Evolutionary conservation across 2,113 vertebrate species (phyloP), one percentile per base, ranked within the genome.

Genomic region (Chaetorhynchus papuensis): DNA sequence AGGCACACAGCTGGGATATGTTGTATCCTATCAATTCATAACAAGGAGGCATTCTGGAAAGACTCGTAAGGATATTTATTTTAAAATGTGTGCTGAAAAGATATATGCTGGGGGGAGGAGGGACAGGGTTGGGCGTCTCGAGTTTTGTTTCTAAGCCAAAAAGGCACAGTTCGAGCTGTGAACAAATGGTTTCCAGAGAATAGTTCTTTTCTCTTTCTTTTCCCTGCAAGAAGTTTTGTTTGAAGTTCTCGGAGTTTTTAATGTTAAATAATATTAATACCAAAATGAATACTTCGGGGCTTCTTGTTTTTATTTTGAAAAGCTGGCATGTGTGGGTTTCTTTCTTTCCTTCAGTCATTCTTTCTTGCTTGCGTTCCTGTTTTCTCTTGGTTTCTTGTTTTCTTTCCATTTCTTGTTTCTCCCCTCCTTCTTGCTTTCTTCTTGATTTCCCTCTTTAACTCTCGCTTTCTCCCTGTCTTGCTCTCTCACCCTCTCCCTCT

Each of bases 101-200:
- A 91, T 89, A 44, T 84, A 74, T 78, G 76, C 54, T 30, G 57
- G 45, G 44, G 41, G 86, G 44, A 44, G 47, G 42, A 53, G 76
- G 52, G 37, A 61, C 64, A 78, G 87, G 47, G 5, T 6, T 81
- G 72, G 83, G 76, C 13, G 21, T 53, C 89, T 68, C 37, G 31
- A 71, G 44, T 78, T 94, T 71, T 94, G 91, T 91, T 87, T 89
- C 72, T 31, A 72, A 75, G 91, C 91, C 94, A 93, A 93, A 94
- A 91, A 61, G 49, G 65, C 87, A 86, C 66, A 92, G 75, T 61
- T 87, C 28, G 56, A 92, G 68, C 90, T 87, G 94, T 83, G 94
- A 92, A 95, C 94, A 95, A 94, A 92, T 91, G 90, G 41, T 89
- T 96, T 91, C 80, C 95, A 95, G 86, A 96, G 35, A 97, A 91